Evolutionary conservation across 1,140 invertebrate genomes (phyloP), one percentile per base, ranked within the genome.

Genomic region (Venturia canescens): DNA sequence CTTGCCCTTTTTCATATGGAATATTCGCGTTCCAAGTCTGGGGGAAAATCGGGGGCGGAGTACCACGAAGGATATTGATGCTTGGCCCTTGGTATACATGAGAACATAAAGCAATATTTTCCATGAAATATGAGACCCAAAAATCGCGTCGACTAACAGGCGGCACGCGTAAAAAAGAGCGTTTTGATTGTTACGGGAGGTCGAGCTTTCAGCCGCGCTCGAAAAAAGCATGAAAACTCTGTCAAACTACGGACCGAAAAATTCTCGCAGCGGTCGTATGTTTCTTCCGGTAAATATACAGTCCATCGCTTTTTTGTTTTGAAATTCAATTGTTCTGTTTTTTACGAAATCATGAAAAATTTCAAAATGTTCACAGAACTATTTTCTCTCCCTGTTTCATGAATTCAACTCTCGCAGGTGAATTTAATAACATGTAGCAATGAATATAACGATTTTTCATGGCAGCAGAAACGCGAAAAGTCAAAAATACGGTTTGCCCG

Each of bases 91-190:
- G 74, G 50, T 29, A 50, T 31, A 57, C 74, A 60, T 29, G 50
- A 57, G 38, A 76, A 53, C 48, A 50, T 50, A 31, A 13, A 15
- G 13, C 11, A 53, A 15, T 9, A 60, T 53, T 31, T 13, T 50
- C 74, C 34, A 76, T 63, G 74, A 76, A 76, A 76, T 63, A 76
- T 53, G 50, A 60, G 74, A 76, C 74, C 60, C 53, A 50, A 76
- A 76, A 76, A 76, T 76, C 74, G 60, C 48, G 74, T 76, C 29
- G 74, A 60, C 27, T 31, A 31, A 27, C n/a, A 50, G n/a, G 50
- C 60, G 50, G 53, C 44, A 15, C 27, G 21, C 6, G 34, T 7
- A 21, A 44, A 76, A 16, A 29, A 27, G 11, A 27, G 7, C 44
- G n/a, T 76, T 60, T 18, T 13, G 5, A 44, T 44, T 76, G 48